These are phyloP conservation scores for Ectropis crepuscularia DNA, from an alignment of 2,888 invertebrate genomes.

Conservation along the genomic window DNA sequence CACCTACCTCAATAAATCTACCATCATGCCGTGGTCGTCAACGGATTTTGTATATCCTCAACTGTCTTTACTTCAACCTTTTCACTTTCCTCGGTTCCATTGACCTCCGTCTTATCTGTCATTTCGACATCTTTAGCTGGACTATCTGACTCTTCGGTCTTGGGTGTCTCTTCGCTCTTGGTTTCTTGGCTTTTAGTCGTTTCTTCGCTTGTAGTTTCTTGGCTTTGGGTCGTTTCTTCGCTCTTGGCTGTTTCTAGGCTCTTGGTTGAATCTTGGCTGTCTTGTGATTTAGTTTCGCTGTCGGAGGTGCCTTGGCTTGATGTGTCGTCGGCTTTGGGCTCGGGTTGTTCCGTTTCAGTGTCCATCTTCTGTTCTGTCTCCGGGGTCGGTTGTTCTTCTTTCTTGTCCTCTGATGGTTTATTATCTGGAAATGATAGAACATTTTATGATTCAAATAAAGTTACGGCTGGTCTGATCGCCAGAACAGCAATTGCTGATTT, in stretches of 20 bases:
- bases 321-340: conserved; percentile 64
- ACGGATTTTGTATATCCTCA: conserved; percentile 50
- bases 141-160: too few species aligned
- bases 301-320: conserved; percentile 66
- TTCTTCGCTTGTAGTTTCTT: conserved; percentile 26
- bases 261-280: conserved; percentile 34
- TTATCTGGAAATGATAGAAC: conserved; percentile 19
- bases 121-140: conserved; percentile 46
- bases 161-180: conserved; percentile 3
- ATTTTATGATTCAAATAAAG: not conserved
- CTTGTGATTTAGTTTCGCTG: conserved; percentile 50
- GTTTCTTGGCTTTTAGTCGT: conserved; percentile 10
- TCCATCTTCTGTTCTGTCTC: conserved; percentile 46
- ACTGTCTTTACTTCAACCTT: conserved; percentile 53
- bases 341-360: conserved; percentile 46
- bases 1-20: conserved; percentile 23
- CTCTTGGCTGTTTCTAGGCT: conserved; percentile 44
- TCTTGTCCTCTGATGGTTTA: conserved; percentile 36
- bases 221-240: conserved; percentile 31
- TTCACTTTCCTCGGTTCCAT: conserved; percentile 56
- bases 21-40: conserved; percentile 68
- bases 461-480: too few species aligned
- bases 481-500: too few species aligned
- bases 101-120: conserved; percentile 51
- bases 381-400: conserved; percentile 36